Evolutionary conservation across 2,888 invertebrate species (phyloP), one percentile per base, ranked within the genome.

Genomic region (Arge pagana): DNA sequence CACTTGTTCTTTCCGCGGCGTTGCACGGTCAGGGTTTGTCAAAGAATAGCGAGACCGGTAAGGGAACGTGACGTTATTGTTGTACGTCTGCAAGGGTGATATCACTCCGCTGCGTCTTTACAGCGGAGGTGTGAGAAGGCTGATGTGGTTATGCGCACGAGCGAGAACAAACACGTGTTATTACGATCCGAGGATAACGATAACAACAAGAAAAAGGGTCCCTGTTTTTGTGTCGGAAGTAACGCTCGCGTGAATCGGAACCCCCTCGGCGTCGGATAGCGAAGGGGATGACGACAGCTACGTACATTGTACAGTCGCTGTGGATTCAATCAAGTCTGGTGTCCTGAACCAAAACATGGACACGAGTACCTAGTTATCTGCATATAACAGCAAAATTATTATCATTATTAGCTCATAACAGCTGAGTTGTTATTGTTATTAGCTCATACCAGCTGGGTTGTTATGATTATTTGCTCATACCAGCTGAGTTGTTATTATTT

Each of bases 101-200:
- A n/a, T n/a, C n/a, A 33, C 3, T n/a, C 7, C 33, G 13, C 13
- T 33, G 10, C 13, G 7, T n/a, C 33, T 13, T 7, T 33, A 13
- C n/a, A n/a, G 13, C 13, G 28, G 30, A 30, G 42, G 30, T 30
- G n/a, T n/a, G n/a, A n/a, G n/a, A n/a, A 42, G 42, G 10, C 3
- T 8, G 19, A n/a, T 59, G 51, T 49, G 3, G 37, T 54, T 53
- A 39, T 59, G 53, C 53, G 53, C 33, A 30, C 35, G 59, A 54
- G 58, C 57, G 63, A 58, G 57, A 60, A 66, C 62, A 60, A 67
- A 61, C 62, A 61, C 51, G 56, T 58, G 45, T 58, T 52, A 50
- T 30, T 24, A 19, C 13, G 30, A 23, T 11, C 5, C 39, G 23
- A 42, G 43, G 31, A 35, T 43, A 24, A 6, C 11, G 35, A 19